A percentile compares a stretch with the other conserved stretches of the same genome.
Evolutionary conservation across 1,140 invertebrate genomes (phyloP).

Genomic region (Chironomus tepperi): DNA sequence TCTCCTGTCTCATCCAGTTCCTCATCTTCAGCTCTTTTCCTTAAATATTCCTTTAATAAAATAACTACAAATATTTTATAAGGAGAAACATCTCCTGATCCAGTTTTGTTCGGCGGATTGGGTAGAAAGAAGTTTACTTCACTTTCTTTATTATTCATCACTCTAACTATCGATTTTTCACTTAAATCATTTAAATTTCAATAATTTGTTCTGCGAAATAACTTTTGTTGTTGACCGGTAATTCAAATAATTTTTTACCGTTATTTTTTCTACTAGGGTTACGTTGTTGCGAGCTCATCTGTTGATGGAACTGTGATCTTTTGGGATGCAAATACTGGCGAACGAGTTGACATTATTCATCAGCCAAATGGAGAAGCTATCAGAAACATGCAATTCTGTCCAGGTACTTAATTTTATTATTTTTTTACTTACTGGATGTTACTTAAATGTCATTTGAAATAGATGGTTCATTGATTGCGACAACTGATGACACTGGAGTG

Average conservation of each 20-base stretch:
- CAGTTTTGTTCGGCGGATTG: slow-evolving; percentile 27
- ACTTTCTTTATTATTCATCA: neutral
- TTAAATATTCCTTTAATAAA: slow-evolving; percentile 38
- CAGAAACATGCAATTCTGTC: slow-evolving; percentile 37
- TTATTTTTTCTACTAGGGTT: slow-evolving; percentile 35
- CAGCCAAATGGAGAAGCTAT: slow-evolving; percentile 46
- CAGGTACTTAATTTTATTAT: neutral
- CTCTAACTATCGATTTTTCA: neutral
- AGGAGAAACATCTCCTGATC: slow-evolving; percentile 36
- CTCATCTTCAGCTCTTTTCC: slow-evolving; percentile 26
- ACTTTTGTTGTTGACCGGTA: too few relatives aligned
- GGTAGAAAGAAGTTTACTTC: slow-evolving; percentile 3
- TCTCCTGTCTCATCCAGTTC: slow-evolving; percentile 28
- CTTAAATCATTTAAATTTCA: neutral
- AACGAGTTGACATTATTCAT: slow-evolving; percentile 41
- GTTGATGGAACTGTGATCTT: slow-evolving; percentile 50
- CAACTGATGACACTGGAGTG: slow-evolving; percentile 25
- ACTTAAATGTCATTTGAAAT: neutral
- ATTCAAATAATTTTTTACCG: neutral
- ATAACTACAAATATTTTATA: slow-evolving; percentile 36
- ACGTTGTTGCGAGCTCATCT: slow-evolving; percentile 46
- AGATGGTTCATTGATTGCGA: slow-evolving; percentile 24
- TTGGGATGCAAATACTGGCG: slow-evolving; percentile 47
- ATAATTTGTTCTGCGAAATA: neutral
- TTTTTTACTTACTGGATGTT: too few relatives aligned